Evolutionary conservation across 2,888 invertebrate genomes (phyloP).

Genomic region (Drosophila rubida): DNA sequence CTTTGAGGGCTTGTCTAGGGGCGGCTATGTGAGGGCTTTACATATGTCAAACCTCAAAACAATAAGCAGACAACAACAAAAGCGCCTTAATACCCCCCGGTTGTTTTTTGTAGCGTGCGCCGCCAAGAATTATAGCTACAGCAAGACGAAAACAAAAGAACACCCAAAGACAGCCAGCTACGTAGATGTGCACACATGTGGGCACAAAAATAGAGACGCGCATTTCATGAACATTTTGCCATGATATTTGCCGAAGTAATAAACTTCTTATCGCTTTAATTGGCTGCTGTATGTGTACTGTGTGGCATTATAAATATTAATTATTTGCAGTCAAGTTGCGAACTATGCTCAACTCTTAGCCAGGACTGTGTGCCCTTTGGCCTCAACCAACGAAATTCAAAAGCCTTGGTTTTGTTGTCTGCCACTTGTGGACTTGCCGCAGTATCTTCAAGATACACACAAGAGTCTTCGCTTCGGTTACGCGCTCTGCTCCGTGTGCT

Average conservation of each 20-base stretch:
- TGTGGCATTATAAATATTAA: not conserved
- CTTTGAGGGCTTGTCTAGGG: slow-evolving; percentile 8
- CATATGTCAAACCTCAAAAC: slow-evolving; percentile 65
- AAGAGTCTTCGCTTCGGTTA: slow-evolving; percentile 17
- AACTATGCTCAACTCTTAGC: not conserved
- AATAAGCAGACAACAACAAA: slow-evolving; percentile 60
- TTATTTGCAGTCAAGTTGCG: not conserved
- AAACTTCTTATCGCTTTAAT: too few relatives aligned
- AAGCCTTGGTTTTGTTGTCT: slow-evolving; percentile 39
- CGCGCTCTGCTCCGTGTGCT: not conserved
- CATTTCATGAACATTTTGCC: too few relatives aligned
- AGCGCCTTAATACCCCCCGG: slow-evolving; percentile 47
- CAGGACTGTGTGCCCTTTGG: slow-evolving; percentile 1
- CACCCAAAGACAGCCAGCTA: slow-evolving; percentile 4
- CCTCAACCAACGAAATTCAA: slow-evolving; percentile 14
- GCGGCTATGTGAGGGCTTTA: slow-evolving; percentile 15
- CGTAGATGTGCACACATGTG: not conserved
- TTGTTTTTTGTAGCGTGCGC: slow-evolving; percentile 38
- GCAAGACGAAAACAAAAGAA: slow-evolving; percentile 19
- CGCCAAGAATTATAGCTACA: slow-evolving; percentile 27
- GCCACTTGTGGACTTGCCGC: slow-evolving; percentile 65
- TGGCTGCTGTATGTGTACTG: not conserved
- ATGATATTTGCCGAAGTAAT: not conserved
- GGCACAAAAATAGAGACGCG: not conserved
- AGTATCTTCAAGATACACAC: slow-evolving; percentile 43